Evolutionary conservation across 2,113 vertebrate genomes (phyloP).

Genomic region (Orycteropus afer): DNA sequence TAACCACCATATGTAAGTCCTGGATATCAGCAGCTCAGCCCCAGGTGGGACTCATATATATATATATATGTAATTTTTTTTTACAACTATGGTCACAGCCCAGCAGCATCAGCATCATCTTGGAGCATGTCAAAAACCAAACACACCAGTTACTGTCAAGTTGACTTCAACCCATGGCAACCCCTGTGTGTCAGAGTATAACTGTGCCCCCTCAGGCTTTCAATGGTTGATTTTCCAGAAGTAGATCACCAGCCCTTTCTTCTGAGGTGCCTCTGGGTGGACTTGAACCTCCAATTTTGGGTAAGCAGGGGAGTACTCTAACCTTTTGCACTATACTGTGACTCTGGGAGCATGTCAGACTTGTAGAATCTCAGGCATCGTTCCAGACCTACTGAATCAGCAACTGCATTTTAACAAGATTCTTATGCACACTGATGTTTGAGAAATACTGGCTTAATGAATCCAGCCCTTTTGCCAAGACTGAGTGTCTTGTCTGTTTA

Average conservation of each 20-base stretch:
- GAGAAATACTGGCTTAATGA: neutral
- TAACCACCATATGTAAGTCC: neutral
- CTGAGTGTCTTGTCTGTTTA: neutral
- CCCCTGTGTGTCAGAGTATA: neutral
- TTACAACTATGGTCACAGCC: neutral
- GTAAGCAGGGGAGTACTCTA: too few species aligned
- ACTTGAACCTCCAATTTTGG: neutral
- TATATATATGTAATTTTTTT: too few species aligned
- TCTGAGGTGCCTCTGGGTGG: neutral
- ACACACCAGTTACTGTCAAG: neutral
- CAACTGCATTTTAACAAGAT: slow-evolving; percentile 12
- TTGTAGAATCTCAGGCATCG: neutral
- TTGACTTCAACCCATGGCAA: neutral
- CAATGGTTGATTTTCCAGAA: neutral
- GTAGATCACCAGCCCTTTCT: neutral
- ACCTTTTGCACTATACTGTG: neutral
- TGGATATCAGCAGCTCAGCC: neutral
- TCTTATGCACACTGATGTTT: neutral
- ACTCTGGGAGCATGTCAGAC: neutral
- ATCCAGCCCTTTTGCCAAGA: slow-evolving; percentile 2
- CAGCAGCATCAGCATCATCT: neutral
- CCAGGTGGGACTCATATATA: neutral
- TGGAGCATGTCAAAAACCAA: neutral
- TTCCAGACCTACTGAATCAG: neutral
- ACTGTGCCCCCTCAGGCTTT: neutral